These are phyloP conservation scores for Desmophyllum pertusum DNA, from an alignment of 92 coral and sea anemone species.

Conservation along the genomic window DNA sequence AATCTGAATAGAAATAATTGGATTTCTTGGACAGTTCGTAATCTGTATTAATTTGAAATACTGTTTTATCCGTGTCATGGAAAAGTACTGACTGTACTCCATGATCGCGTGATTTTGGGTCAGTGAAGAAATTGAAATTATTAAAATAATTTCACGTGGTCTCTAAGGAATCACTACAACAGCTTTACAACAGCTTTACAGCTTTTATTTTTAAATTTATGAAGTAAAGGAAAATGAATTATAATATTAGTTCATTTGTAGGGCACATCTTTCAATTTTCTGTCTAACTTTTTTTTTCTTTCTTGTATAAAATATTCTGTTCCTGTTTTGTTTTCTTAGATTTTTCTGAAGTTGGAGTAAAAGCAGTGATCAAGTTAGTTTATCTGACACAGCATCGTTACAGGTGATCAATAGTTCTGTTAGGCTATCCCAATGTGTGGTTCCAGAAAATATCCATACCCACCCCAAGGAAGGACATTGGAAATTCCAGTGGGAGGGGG, in stretches of 20 bases:
- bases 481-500: too few relatives aligned
- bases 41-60: not conserved
- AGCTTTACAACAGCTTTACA: too few relatives aligned
- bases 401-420: constrained; percentile 54
- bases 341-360: constrained; percentile 75
- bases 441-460: too few relatives aligned
- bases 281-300: not conserved
- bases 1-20: not conserved
- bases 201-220: too few relatives aligned
- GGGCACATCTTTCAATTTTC: not conserved
- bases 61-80: not conserved
- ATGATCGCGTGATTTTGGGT: not conserved
- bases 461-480: too few relatives aligned
- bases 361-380: constrained; percentile 70
- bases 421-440: not conserved
- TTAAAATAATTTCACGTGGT: not conserved
- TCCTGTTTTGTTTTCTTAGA: constrained; percentile 51
- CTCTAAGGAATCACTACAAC: not conserved
- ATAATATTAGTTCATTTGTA: too few relatives aligned
- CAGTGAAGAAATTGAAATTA: not conserved
- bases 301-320: not conserved
- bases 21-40: not conserved
- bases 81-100: not conserved
- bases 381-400: constrained; percentile 66
- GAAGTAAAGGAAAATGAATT: not conserved